Percentiles rank a stretch among this genome's conserved stretches.
Conservation (phyloP, 92 coral and sea anemone genomes). For the Heliopora coerulea region DNA sequence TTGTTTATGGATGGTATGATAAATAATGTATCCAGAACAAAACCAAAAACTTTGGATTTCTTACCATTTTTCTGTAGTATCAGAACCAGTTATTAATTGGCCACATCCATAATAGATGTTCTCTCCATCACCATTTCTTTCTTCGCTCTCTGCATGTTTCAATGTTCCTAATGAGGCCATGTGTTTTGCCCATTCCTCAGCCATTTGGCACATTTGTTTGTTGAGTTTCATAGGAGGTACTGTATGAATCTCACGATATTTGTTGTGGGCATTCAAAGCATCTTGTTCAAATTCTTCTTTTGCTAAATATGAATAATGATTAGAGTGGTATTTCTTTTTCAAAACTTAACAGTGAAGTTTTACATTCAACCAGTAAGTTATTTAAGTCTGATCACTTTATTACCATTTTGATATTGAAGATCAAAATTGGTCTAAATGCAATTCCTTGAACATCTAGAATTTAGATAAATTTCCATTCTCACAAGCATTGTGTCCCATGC, state of each 20-base stretch:
- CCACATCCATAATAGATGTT: conserved; percentile 38
- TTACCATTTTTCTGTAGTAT: conserved; percentile 22
- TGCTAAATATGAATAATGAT: conserved; percentile 31
- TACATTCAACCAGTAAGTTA: no score
- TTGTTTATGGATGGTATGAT: no score
- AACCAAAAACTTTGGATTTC: no score
- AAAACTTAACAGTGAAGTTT: no score
- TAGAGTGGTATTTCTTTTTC: no score
- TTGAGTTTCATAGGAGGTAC: conserved; percentile 27
- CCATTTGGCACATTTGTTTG: conserved; percentile 8
- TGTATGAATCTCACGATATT: conserved; percentile 16
- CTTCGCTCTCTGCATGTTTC: conserved; percentile 18
- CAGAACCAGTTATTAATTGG: conserved; percentile 10
- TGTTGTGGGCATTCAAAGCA: conserved; percentile 28
- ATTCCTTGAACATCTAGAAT: no score
- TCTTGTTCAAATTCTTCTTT: conserved; percentile 53
- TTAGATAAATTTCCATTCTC: no score
- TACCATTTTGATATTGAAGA: no score
- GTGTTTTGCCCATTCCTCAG: conserved; percentile 23
- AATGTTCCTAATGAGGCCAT: conserved; percentile 31
- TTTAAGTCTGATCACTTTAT: no score
- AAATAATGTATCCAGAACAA: no score
- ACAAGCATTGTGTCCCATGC: no score
- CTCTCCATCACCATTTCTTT: conserved; percentile 36
- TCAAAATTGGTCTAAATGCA: no score